Conservation (phyloP, 2,888 invertebrate genomes). For the Syrista parreyssii region DNA sequence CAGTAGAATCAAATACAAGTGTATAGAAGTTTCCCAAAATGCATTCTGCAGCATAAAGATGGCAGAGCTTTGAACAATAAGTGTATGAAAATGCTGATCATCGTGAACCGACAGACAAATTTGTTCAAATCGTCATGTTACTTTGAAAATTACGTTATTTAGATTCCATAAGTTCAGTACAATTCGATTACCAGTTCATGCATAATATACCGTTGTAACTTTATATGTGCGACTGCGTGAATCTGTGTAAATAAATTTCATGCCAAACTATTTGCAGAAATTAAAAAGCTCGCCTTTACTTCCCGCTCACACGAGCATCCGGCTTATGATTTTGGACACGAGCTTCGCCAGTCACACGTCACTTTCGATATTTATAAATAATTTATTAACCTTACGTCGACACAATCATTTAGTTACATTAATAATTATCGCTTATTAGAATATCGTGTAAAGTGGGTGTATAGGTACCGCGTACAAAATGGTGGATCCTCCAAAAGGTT, state of each 20-base stretch:
- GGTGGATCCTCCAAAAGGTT: conserved; percentile 23
- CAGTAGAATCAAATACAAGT: neutral
- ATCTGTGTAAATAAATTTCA: conserved; percentile 45
- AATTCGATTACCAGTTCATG: conserved; percentile 28
- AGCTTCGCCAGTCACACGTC: neutral
- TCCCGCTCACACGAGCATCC: neutral
- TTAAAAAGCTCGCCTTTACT: neutral
- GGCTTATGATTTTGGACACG: neutral
- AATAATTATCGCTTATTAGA: conserved; percentile 16
- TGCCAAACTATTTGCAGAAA: conserved; percentile 14
- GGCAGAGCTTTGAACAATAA: neutral
- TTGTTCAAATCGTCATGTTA: neutral
- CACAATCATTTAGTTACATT: conserved; percentile 35
- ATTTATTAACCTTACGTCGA: conserved; percentile 45
- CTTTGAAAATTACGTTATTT: neutral
- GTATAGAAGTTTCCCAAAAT: neutral
- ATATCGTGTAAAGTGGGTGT: conserved; percentile 50
- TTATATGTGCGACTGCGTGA: conserved; percentile 38
- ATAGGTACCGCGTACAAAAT: conserved; percentile 49
- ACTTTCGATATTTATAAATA: conserved; percentile 42
- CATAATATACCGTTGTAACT: conserved; percentile 35
- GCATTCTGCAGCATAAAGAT: neutral
- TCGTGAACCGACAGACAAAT: neutral
- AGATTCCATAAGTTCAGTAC: conserved; percentile 23
- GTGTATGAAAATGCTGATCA: neutral